Base-by-base conservation (phyloP, 2,113 vertebrate species). In the Mugil cephalus region DNA sequence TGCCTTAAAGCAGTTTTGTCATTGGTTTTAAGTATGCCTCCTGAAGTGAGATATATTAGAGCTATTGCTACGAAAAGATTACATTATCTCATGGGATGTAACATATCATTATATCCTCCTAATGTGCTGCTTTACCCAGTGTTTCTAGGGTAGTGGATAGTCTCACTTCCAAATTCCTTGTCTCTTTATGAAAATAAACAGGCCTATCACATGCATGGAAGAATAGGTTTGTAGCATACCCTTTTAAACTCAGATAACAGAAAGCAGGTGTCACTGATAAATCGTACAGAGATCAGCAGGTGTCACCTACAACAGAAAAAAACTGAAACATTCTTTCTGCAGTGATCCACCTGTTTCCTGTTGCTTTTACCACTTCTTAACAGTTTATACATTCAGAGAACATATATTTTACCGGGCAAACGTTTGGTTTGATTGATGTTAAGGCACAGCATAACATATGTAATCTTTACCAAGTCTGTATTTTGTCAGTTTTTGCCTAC, bases 321-420 rank as follows among this genome's bases (percentile, higher is more conserved):
- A 17, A 59, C 19, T 39, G 34, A 64, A 64, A 19, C 15, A 8
- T 24, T 17, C 2, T 30, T 15, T 15, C 45, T 7, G 46, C 15
- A 39, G 40, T 39, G 15, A 58, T 17, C 34, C 87, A 90, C 55
- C 86, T 83, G 85, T 83, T 88, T 91, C 89, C 86, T 84, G 86
- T 87, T 77, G 2, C 51, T 61, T 58, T 46, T 3, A 53, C 58
- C 47, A 1, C 8, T 73, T 79, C 36, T 77, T 21, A 60, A 30
- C 60, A 67, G 10, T 12, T 7, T 62, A 24, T 47, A 60, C 36
- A 11, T 46, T 72, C n/a, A 75, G 30, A 68, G 30, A 61, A 14
- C 19, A 12, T 35, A 11, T 53, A 45, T 8, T 76, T 73, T 50
- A 74, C n/a, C 50, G 8, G 34, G n/a, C 47, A 68, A 68, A 19